Conservation (phyloP, 1,140 invertebrate genomes). For the Penaeus indicus region DNA sequence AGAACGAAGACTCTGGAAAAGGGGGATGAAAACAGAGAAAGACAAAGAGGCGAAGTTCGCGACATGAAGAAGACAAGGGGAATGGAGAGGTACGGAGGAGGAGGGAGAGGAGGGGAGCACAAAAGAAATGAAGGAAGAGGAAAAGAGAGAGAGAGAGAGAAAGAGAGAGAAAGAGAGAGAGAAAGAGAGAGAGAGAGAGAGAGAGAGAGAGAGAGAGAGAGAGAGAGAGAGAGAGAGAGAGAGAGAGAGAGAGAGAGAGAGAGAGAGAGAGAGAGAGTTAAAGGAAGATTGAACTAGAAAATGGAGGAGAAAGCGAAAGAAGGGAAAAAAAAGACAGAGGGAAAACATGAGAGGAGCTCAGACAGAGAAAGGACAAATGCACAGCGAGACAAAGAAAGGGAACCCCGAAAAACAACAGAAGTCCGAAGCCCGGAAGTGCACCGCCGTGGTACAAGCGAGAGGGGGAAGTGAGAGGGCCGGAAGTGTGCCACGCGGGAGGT, state of each 20-base stretch:
- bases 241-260: conserved; percentile 31
- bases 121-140: neutral
- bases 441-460: no score
- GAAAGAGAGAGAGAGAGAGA: conserved; percentile 4
- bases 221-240: conserved; percentile 5
- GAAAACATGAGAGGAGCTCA: no score
- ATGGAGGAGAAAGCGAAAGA: neutral
- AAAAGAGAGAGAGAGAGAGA: neutral
- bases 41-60: neutral
- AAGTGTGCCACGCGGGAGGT: no score
- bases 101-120: neutral
- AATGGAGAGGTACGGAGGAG: neutral
- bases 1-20: no score
- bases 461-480: no score
- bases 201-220: conserved; percentile 19
- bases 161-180: neutral
- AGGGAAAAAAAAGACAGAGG: neutral
- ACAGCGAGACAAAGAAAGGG: no score
- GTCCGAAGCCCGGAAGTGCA: no score
- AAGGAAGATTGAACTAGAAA: neutral
- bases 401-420: no score
- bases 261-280: conserved; percentile 18
- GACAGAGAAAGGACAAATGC: neutral
- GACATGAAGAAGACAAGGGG: neutral
- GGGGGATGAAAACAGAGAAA: neutral